Evolutionary conservation across 2,888 invertebrate species (phyloP).

Genomic region (Pristionchus exspectatus): DNA sequence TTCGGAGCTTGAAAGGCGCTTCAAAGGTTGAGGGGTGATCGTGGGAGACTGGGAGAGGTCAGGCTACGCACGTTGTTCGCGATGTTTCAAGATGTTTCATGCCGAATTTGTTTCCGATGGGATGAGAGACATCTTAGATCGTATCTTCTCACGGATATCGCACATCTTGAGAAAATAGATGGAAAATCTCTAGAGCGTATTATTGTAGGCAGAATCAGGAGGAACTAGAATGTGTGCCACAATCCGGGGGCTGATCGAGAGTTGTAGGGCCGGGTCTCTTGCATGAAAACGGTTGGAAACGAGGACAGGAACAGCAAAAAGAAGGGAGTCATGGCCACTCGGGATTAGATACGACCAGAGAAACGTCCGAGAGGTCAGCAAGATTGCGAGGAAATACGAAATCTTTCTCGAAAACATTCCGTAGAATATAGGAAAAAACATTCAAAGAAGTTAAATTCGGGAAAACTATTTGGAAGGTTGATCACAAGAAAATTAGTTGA

Average conservation of each 20-base stretch:
- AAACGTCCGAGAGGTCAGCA: neutral
- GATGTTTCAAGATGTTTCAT: too few relatives aligned
- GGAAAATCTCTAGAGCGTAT: too few relatives aligned
- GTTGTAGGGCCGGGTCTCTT: neutral
- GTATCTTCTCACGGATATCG: too few relatives aligned
- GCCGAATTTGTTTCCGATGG: too few relatives aligned
- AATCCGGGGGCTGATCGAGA: neutral
- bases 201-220: too few relatives aligned
- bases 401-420: neutral
- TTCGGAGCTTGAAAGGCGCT: neutral
- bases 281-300: neutral
- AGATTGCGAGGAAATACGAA: neutral
- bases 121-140: too few relatives aligned
- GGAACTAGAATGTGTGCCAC: neutral
- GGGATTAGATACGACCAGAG: too few relatives aligned
- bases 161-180: too few relatives aligned
- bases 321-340: conserved; percentile 23
- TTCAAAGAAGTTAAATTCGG: too few relatives aligned
- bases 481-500: neutral
- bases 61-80: neutral
- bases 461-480: too few relatives aligned
- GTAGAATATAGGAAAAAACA: neutral
- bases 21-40: neutral
- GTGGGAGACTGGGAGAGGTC: neutral
- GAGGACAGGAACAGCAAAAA: conserved; percentile 23